Evolutionary conservation across 2,888 invertebrate species (phyloP), one percentile per base, ranked within the genome.

Genomic region (Artemia sinica): DNA sequence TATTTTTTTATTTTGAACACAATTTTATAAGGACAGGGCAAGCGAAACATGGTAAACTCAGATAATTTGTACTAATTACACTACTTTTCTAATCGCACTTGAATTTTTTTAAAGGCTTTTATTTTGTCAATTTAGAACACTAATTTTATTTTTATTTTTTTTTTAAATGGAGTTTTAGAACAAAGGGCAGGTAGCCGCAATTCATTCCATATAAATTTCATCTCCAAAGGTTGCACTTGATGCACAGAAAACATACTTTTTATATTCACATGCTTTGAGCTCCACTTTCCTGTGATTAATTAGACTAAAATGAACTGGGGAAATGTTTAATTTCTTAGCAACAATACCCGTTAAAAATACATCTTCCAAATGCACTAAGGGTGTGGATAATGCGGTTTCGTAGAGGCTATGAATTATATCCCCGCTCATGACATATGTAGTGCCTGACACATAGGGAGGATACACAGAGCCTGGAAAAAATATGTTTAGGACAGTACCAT

Each of bases 371-470:
- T 90, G 88, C 73, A 90, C 83, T 68, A 88, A 80, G 8, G 85
- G 83, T 28, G 66, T 51, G 68, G 79, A 79, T 3, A 88, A 76
- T 0, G 89, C 85, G 3, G 85, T 83, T 63, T 80, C 77, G 76
- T 86, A 88, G 6, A 91, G 78, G 67, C 82, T 83, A 9, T 76
- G 77, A 0, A 85, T 86, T 0, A 87, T 82, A 73, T 85, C 84
- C 1, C 82, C 77, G 1, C 88, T 86, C 81, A 90, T 82, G 5
- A 85, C 81, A 78, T 91, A 91, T 3, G 86, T 88, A 1, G 88
- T 87, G 12, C 91, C 91, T 0, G 89, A 89, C 69, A 90, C 77
- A 77, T 90, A 91, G 73, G 85, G 84, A 5, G 90, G 91, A 80
- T 89, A 90, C 66, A 83, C 81, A 65, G 82, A 81, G 0, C 83